phyloP scores from a whole-genome alignment of 2,113 vertebrate species.

The Tenrec ecaudatus region DNA sequence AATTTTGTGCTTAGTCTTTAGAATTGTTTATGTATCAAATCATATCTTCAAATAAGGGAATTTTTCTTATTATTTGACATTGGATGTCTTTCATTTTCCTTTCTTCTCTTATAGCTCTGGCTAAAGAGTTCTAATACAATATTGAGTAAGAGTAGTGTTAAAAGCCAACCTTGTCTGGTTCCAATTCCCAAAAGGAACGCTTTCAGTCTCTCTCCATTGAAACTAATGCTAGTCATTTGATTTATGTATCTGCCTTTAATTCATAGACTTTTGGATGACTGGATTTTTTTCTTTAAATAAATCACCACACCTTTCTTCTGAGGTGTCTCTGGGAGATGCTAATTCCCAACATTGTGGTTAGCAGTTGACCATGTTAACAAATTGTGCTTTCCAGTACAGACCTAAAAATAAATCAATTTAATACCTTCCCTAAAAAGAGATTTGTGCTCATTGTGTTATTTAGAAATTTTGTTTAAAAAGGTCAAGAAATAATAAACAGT shows the following conservation, averaged over 20 bases:
- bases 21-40: no score
- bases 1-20: no score
- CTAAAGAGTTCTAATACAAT: no score
- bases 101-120: no score
- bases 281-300: background rate
- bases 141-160: no score
- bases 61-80: no score
- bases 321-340: background rate
- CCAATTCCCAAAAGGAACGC: no score
- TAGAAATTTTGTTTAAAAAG: background rate
- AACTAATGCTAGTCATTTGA: no score
- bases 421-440: background rate
- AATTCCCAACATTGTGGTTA: background rate
- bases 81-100: no score
- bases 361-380: background rate
- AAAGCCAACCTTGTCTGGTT: no score
- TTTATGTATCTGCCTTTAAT: background rate
- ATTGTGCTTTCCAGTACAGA: background rate
- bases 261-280: background rate
- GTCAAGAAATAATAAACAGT: background rate
- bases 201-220: no score
- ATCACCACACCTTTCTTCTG: background rate
- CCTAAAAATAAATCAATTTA: constrained; percentile 18
- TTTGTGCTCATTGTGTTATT: background rate
- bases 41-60: no score